phyloP scores from a whole-genome alignment of 2,113 vertebrate genomes.

The Shinisaurus crocodilurus region DNA sequence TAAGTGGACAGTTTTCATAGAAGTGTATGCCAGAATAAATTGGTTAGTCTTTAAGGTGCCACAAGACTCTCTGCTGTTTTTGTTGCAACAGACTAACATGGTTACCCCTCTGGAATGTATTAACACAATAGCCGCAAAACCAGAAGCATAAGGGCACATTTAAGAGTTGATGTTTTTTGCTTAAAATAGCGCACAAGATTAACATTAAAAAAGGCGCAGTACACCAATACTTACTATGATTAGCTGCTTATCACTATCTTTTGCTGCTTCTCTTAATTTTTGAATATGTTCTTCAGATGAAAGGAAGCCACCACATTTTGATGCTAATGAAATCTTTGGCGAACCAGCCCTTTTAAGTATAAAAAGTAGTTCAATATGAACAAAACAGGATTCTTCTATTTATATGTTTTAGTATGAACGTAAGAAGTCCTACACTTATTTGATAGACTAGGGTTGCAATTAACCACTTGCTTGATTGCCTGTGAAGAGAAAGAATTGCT shows the following conservation, averaged over 20 bases:
- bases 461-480: not conserved
- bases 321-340: slow-evolving; percentile 70
- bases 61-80: no score
- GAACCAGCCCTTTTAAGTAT: slow-evolving; percentile 69
- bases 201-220: not conserved
- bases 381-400: slow-evolving; percentile 6
- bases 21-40: no score
- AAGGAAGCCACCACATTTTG: slow-evolving; percentile 70
- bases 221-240: slow-evolving; percentile 83
- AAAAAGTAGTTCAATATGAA: slow-evolving; percentile 43
- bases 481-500: not conserved
- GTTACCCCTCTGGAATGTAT: not conserved
- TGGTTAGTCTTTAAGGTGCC: no score
- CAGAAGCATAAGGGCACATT: slow-evolving; percentile 4
- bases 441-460: not conserved
- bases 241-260: slow-evolving; percentile 85
- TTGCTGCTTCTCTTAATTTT: slow-evolving; percentile 86
- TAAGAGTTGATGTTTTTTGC: slow-evolving; percentile 1
- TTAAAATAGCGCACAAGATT: slow-evolving; percentile 22
- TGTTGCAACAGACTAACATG: no score
- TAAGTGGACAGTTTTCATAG: no score
- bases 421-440: not conserved
- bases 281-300: slow-evolving; percentile 83
- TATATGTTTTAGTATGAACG: slow-evolving; percentile 11
- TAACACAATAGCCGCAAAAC: not conserved